Percentiles rank a stretch among this genome's conserved stretches.
phyloP scores from a whole-genome alignment of 2,888 invertebrate species.

The Ceraclea dissimilis region DNA sequence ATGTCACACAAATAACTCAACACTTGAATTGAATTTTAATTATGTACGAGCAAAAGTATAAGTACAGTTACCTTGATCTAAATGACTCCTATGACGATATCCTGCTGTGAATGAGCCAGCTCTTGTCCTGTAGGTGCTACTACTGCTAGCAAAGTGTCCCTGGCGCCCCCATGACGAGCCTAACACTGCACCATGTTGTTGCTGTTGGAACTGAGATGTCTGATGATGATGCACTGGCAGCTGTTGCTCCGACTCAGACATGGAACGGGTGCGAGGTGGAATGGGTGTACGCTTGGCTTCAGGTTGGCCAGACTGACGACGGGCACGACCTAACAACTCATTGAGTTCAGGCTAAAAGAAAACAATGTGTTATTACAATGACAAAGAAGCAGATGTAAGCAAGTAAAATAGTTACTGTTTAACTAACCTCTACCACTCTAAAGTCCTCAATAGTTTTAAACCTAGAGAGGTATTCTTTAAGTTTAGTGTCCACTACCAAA shows the following conservation, averaged over 20 bases:
- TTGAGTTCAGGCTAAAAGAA: slow-evolving; percentile 48
- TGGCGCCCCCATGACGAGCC: not conserved
- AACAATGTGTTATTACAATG: not conserved
- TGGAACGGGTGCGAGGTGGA: slow-evolving; percentile 42
- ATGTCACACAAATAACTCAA: too few relatives aligned
- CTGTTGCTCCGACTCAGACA: slow-evolving; percentile 22
- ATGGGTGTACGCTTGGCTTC: slow-evolving; percentile 47
- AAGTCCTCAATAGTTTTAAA: slow-evolving; percentile 89
- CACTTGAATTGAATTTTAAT: too few relatives aligned
- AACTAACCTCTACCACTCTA: slow-evolving; percentile 62
- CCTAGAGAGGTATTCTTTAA: slow-evolving; percentile 64
- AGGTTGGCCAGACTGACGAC: slow-evolving; percentile 33
- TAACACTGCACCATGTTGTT: not conserved
- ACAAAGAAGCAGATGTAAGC: too few relatives aligned
- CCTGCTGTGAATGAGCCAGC: not conserved
- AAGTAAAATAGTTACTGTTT: not conserved
- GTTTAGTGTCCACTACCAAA: slow-evolving; percentile 64
- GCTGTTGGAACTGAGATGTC: not conserved
- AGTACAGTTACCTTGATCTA: not conserved
- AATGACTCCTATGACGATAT: not conserved
- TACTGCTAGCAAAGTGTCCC: not conserved
- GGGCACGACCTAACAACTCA: slow-evolving; percentile 43
- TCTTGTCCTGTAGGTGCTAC: not conserved
- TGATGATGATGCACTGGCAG: not conserved
- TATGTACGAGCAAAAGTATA: too few relatives aligned